Evolutionary conservation across 2,797 vertebrate genomes (phyloP), one percentile per base, ranked within the genome.

Genomic region (Podarcis siculus): DNA sequence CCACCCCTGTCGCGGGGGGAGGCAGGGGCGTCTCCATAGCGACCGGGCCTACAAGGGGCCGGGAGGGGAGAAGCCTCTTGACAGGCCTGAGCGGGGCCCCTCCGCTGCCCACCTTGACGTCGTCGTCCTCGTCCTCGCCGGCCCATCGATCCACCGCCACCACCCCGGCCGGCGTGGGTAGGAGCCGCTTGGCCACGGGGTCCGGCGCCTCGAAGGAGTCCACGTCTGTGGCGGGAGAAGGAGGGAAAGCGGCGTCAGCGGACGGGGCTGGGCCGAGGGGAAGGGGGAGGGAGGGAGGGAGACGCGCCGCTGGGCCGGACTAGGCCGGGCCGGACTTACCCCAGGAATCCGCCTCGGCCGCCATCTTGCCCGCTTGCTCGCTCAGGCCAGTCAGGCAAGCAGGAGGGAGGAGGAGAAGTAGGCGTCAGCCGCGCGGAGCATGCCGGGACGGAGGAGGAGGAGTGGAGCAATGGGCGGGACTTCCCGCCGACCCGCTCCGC

Each of bases 271-370:
- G 37, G 9, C 10, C 9, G 5, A 1, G 49, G n/a, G 4, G 2
- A 79, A 7, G 30, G 8, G 35, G 3, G 19, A 19, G 5, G 37
- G 27, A 1, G 42, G 8, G 13, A 1, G 75, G 39, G 64, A 25
- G 5, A 35, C 3, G 12, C 37, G 49, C 1, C 32, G 39, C 67
- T 8, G 35, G 91, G 95, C 94, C 66, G 78, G 93, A 93, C 94
- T 87, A 87, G 92, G 95, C 76, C 45, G 17, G 23, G 23, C 17
- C 37, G 5, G 64, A 93, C 97, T 96, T 92, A 98, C 98, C 98
- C 98, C 98, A 98, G 23, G 96, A 97, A 91, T 97, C 97, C 21
- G 91, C 96, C 96, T 98, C 98, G 96, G 98, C 98, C 97, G 98
- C 96, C 89, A 95, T 95, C 82, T 93, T 92, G 91, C 93, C 39